Evolutionary conservation across 1,140 invertebrate genomes (phyloP).

Genomic region (Contarinia nasturtii): DNA sequence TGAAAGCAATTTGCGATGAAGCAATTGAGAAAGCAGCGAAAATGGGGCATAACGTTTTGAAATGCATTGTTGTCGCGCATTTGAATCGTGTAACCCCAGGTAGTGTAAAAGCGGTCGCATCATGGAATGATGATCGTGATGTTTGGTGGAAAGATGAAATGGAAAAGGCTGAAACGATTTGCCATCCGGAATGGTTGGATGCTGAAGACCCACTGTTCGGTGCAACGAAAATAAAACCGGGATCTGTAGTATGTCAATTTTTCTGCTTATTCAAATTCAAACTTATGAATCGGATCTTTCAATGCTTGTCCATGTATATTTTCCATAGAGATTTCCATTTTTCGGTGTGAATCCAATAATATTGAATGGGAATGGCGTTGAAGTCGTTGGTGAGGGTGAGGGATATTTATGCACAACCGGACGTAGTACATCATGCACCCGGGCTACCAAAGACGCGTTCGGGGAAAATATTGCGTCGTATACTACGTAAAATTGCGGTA

Average conservation of each 20-base stretch:
- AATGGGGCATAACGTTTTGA: slow-evolving; percentile 49
- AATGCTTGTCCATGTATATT: slow-evolving; percentile 8
- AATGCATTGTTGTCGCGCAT: slow-evolving; percentile 71
- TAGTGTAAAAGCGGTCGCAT: slow-evolving; percentile 19
- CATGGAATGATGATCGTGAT: slow-evolving; percentile 62
- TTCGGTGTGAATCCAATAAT: slow-evolving; percentile 84
- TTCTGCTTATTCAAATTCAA: background rate
- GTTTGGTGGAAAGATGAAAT: slow-evolving; percentile 85
- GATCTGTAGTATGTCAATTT: slow-evolving; percentile 58
- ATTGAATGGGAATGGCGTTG: slow-evolving; percentile 70
- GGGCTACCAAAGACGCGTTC: slow-evolving; percentile 91
- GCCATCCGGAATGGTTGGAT: slow-evolving; percentile 82
- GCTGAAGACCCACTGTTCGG: slow-evolving; percentile 91
- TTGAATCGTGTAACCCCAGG: slow-evolving; percentile 45
- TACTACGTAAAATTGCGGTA: slow-evolving; percentile 80
- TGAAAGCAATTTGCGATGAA: slow-evolving; percentile 76
- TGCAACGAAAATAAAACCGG: slow-evolving; percentile 89
- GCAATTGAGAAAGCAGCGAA: slow-evolving; percentile 46
- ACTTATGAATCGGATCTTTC: too few relatives aligned
- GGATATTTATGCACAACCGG: slow-evolving; percentile 87
- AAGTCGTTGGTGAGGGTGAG: slow-evolving; percentile 75
- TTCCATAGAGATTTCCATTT: slow-evolving; percentile 86
- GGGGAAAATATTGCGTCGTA: slow-evolving; percentile 94
- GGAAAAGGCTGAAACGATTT: slow-evolving; percentile 51
- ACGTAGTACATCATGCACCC: slow-evolving; percentile 81